These are phyloP conservation scores for Leptonema lineaticorne DNA, from an alignment of 1,140 invertebrate species.

Conservation along the genomic window DNA sequence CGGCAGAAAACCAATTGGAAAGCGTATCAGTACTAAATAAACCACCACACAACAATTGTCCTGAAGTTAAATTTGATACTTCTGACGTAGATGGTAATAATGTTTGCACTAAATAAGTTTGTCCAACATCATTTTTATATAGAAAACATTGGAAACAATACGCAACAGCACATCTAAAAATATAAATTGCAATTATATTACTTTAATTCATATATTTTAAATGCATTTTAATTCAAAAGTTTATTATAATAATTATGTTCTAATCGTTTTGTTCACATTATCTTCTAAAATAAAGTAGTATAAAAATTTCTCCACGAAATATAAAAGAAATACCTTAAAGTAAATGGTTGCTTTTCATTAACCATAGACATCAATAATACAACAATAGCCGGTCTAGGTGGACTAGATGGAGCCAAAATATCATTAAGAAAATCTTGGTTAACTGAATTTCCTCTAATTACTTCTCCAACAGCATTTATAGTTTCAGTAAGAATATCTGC, in stretches of 20 bases:
- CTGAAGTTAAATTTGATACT: slow-evolving; percentile 67
- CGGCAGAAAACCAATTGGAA: slow-evolving; percentile 97
- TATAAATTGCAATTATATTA: background rate
- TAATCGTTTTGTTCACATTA: background rate
- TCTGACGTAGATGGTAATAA: slow-evolving; percentile 83
- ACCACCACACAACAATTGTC: slow-evolving; percentile 92
- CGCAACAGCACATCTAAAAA: slow-evolving; percentile 78
- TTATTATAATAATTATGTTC: background rate
- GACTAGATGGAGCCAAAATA: slow-evolving; percentile 90
- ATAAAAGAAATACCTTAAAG: slow-evolving; percentile 60
- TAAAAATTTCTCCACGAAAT: background rate
- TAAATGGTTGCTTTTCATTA: slow-evolving; percentile 95
- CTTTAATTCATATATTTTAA: background rate
- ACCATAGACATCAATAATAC: slow-evolving; percentile 98
- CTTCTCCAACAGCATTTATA: slow-evolving; percentile 93
- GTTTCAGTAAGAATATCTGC: slow-evolving; percentile 95
- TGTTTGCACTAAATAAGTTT: slow-evolving; percentile 86
- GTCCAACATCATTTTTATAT: slow-evolving; percentile 89
- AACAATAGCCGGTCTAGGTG: slow-evolving; percentile 89
- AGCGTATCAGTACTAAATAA: slow-evolving; percentile 87
- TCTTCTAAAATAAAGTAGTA: background rate
- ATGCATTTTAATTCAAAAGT: background rate
- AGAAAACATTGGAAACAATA: slow-evolving; percentile 98
- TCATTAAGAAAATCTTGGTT: slow-evolving; percentile 93
- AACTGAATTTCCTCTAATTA: slow-evolving; percentile 83